Percentiles rank a stretch among this genome's conserved stretches.
These are phyloP conservation scores for Pithys albifrons DNA, from an alignment of 2,113 vertebrate species.

Conservation along the genomic window DNA sequence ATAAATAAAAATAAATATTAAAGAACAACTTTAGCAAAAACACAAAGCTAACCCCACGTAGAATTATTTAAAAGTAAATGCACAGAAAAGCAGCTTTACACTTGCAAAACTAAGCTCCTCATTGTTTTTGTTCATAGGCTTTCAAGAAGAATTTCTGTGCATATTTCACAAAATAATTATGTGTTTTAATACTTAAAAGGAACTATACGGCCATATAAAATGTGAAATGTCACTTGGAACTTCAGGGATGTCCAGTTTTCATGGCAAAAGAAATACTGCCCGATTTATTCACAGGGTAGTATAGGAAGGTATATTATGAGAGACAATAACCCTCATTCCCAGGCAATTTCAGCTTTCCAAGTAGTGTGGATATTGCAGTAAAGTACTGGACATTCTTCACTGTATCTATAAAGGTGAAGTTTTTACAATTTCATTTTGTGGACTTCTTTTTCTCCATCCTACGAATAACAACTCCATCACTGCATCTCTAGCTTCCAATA, in stretches of 20 bases:
- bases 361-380: conserved; percentile 65
- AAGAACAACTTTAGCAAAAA: background rate
- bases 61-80: background rate
- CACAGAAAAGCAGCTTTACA: background rate
- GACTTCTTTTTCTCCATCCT: conserved; percentile 36
- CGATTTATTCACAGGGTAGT: conserved; percentile 66
- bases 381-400: conserved; percentile 67
- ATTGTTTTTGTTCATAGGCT: background rate
- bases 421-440: conserved; percentile 65
- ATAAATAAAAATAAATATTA: background rate
- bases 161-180: conserved; percentile 40
- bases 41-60: background rate
- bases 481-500: background rate
- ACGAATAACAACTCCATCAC: conserved; percentile 33
- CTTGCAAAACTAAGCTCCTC: background rate
- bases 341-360: conserved; percentile 67
- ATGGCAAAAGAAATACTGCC: conserved; percentile 58
- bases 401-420: conserved; percentile 63
- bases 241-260: conserved; percentile 62
- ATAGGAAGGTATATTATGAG: conserved; percentile 58
- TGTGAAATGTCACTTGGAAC: conserved; percentile 69
- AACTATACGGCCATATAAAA: conserved; percentile 57
- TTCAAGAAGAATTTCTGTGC: background rate
- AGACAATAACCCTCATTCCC: conserved; percentile 69
- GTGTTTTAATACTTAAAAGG: conserved; percentile 54